These are phyloP conservation scores for Mellilla xanthometata DNA, from an alignment of 2,888 invertebrate genomes.

Conservation along the genomic window DNA sequence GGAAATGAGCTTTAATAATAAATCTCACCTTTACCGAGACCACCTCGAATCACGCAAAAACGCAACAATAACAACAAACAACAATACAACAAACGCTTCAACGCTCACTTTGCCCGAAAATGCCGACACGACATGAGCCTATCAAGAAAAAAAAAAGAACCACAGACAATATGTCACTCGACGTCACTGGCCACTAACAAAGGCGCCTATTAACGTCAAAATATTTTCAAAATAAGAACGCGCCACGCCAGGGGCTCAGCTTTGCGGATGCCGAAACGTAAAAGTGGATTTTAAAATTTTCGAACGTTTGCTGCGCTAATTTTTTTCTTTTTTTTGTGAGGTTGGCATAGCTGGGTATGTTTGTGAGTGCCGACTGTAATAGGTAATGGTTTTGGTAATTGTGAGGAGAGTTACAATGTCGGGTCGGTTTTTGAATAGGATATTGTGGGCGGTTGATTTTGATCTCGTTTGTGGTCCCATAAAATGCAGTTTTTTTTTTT, in stretches of 20 bases:
- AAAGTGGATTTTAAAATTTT: conserved; percentile 33
- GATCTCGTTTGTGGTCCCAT: conserved; percentile 10
- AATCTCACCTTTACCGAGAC: conserved; percentile 23
- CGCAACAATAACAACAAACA: conserved; percentile 23
- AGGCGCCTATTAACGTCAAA: conserved; percentile 76
- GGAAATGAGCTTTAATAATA: conserved; percentile 12
- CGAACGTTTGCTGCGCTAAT: conserved; percentile 9
- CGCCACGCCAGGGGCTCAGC: conserved; percentile 58
- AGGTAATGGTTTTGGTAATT: conserved; percentile 20
- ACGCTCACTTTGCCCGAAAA: conserved; percentile 23
- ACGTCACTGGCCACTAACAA: conserved; percentile 46
- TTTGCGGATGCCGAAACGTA: conserved; percentile 58
- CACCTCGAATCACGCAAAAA: conserved; percentile 23
- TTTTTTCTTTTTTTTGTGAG: conserved; percentile 20
- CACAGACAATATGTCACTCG: conserved; percentile 63
- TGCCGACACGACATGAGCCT: conserved; percentile 16
- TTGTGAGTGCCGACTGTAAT: conserved; percentile 29
- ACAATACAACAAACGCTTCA: conserved; percentile 26
- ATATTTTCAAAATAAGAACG: conserved; percentile 78
- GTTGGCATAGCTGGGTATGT: conserved; percentile 26
- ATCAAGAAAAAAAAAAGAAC: conserved; percentile 25
- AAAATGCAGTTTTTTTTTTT: too few species aligned
- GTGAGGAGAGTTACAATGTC: conserved; percentile 16
- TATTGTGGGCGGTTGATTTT: conserved; percentile 15
- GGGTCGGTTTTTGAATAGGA: conserved; percentile 2